phyloP scores from a whole-genome alignment of 2,888 invertebrate species.

The Pemphredon lugubris region DNA sequence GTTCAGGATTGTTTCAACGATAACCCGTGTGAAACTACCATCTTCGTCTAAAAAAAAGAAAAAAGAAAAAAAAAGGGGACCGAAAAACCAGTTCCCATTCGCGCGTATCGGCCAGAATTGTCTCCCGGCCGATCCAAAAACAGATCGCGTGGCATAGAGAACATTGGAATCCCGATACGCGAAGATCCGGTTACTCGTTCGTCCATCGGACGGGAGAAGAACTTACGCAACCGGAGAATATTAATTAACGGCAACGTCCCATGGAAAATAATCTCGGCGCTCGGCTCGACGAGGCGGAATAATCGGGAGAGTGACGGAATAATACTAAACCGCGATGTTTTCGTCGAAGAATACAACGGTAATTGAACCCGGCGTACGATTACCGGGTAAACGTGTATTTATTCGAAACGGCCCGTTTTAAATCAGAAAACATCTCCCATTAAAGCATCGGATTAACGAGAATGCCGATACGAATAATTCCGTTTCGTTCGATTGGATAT shows the following conservation, averaged over 20 bases:
- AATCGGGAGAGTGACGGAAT: too few relatives aligned
- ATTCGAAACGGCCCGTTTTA: background rate
- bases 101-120: background rate
- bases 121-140: background rate
- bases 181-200: too few relatives aligned
- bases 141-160: too few relatives aligned
- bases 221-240: too few relatives aligned
- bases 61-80: background rate
- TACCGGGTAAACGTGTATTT: background rate
- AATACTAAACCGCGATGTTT: too few relatives aligned
- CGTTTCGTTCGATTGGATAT: conserved; percentile 26
- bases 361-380: conserved; percentile 30
- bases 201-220: too few relatives aligned
- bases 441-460: conserved; percentile 4
- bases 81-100: conserved; percentile 7
- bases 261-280: too few relatives aligned
- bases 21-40: conserved; percentile 28
- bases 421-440: background rate
- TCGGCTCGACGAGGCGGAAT: too few relatives aligned
- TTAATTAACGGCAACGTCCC: too few relatives aligned
- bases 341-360: too few relatives aligned
- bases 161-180: conserved; percentile 7
- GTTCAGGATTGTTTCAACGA: conserved; percentile 35
- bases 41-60: conserved; percentile 20
- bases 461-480: conserved; percentile 15